Evolutionary conservation across 2,888 invertebrate species (phyloP).

Genomic region (Thalpophila matura): DNA sequence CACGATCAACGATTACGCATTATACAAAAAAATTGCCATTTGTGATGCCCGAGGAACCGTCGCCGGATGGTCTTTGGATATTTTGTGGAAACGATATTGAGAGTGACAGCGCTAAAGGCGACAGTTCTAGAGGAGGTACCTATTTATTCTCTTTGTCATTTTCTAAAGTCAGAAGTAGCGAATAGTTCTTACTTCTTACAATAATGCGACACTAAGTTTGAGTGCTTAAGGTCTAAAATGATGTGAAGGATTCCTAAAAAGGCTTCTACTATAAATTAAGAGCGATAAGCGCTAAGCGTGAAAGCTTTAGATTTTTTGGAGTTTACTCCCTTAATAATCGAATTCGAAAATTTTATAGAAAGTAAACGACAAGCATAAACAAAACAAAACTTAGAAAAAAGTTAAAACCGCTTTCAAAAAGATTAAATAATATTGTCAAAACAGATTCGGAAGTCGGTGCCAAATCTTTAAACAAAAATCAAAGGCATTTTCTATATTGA

Average conservation of each 20-base stretch:
- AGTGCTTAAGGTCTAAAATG: conserved; percentile 28
- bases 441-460: too few relatives aligned
- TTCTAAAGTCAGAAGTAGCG: conserved; percentile 38
- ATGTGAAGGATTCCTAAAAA: conserved; percentile 2
- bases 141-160: conserved; percentile 50
- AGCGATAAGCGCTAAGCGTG: conserved; percentile 41
- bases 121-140: conserved; percentile 63
- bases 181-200: neutral
- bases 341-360: too few relatives aligned
- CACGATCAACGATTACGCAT: conserved; percentile 63
- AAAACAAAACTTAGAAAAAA: too few relatives aligned
- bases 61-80: conserved; percentile 71
- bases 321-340: neutral
- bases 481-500: too few relatives aligned
- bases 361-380: too few relatives aligned
- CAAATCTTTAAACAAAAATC: too few relatives aligned
- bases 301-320: conserved; percentile 35
- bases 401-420: too few relatives aligned
- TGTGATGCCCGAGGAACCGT: conserved; percentile 66
- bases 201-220: conserved; percentile 2
- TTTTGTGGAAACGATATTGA: conserved; percentile 71
- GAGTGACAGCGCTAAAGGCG: conserved; percentile 70
- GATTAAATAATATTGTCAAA: too few relatives aligned
- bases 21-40: conserved; percentile 67
- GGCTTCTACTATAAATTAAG: conserved; percentile 22